Conservation (phyloP, 37 sponge, comb jelly and placozoan species). For the Haliclona indistincta region DNA sequence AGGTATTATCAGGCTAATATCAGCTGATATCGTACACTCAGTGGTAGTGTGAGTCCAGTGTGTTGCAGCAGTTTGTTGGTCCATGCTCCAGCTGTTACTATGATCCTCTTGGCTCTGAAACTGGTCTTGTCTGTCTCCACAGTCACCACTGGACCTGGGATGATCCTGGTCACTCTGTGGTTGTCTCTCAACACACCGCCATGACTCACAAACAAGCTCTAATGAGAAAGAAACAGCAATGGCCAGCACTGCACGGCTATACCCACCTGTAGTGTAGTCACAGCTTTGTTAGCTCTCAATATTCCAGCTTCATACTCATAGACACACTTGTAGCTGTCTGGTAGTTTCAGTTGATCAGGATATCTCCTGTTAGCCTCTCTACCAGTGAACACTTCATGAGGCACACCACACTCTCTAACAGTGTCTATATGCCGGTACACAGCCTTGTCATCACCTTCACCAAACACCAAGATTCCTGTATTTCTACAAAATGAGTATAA, state of each 20-base stretch:
- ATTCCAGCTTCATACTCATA: constrained; percentile 29
- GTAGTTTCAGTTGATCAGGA: not conserved
- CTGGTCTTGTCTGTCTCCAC: constrained; percentile 44
- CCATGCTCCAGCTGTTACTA: constrained; percentile 84
- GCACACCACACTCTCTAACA: not conserved
- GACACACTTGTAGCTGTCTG: not conserved
- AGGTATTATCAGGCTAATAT: not conserved
- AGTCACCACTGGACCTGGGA: constrained; percentile 46
- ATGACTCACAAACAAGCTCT: not conserved
- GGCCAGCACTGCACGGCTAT: not conserved
- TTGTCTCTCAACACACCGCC: constrained; percentile 71
- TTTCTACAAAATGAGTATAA: constrained; percentile 18
- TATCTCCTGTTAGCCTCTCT: constrained; percentile 6
- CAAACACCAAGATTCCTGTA: constrained; percentile 68
- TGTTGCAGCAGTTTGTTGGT: constrained; percentile 37
- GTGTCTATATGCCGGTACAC: not conserved
- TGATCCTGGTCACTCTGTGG: constrained; percentile 60
- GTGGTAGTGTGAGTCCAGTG: constrained; percentile 61
- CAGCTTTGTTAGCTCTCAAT: constrained; percentile 67
- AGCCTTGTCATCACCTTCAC: constrained; percentile 8
- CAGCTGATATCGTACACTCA: no score
- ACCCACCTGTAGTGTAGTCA: constrained; percentile 45
- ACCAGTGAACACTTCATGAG: constrained; percentile 9
- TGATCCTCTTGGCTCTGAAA: constrained; percentile 52
- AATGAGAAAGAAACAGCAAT: not conserved